Percentiles rank a stretch among this genome's conserved stretches.
Conservation (phyloP, 1,140 invertebrate species). For the Tetragnatha versicolor region DNA sequence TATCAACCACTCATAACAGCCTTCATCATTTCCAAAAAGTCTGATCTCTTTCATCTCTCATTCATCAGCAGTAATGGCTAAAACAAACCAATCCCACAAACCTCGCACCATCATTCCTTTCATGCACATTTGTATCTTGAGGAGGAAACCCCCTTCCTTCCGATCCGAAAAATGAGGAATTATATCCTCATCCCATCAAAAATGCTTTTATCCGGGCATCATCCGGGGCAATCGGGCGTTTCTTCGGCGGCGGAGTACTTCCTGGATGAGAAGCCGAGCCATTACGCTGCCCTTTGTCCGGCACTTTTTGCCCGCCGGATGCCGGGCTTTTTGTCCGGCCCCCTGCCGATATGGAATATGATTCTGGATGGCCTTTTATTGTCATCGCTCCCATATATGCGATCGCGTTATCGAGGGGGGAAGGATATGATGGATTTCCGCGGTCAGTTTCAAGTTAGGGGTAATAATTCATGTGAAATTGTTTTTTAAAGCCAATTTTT, state of each 20-base stretch:
- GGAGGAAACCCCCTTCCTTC: background rate
- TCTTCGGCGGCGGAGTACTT: conserved; percentile 33
- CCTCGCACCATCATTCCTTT: background rate
- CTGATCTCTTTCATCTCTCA: too few species aligned
- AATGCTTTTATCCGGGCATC: too few species aligned
- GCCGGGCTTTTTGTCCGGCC: conserved; percentile 40
- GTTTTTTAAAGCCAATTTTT: too few species aligned
- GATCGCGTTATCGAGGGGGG: too few species aligned
- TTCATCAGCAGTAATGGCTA: too few species aligned
- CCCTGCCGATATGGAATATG: conserved; percentile 33
- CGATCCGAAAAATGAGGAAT: too few species aligned
- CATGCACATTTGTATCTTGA: background rate
- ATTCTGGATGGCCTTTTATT: conserved; percentile 2
- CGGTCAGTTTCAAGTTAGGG: too few species aligned
- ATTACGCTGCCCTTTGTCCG: conserved; percentile 48
- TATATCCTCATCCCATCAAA: too few species aligned
- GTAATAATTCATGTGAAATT: too few species aligned
- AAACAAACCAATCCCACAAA: background rate
- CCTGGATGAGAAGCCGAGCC: conserved; percentile 38
- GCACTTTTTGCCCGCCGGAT: conserved; percentile 52
- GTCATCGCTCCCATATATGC: background rate
- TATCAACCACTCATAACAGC: too few species aligned
- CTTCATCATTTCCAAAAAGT: too few species aligned
- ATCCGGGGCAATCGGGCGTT: conserved; percentile 11
- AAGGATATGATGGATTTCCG: too few species aligned